Base-by-base conservation (phyloP, 2,797 vertebrate genomes). In the Sebastes goodei region DNA sequence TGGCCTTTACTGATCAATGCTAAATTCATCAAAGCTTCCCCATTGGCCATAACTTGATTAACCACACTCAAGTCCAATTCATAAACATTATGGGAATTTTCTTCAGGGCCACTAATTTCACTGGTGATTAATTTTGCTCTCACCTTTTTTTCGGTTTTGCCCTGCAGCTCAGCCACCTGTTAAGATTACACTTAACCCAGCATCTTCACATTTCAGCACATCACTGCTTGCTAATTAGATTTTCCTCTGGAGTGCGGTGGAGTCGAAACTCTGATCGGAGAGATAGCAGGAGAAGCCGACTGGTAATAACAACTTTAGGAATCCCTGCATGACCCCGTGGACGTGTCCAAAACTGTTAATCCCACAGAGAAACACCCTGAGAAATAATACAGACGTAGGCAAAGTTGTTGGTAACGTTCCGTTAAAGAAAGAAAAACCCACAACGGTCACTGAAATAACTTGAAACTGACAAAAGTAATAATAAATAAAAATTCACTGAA, bases 141-240 rank as follows among this genome's bases (percentile, higher is more conserved):
- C 76, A 81, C 66, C 72, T 86, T 83, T 20, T 83, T 49, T 49
- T 53, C 52, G 35, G 56, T 77, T 86, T 80, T 71, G 67, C 74
- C 80, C 85, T 10, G 71, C 61, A 84, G 91, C 88, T 83, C 67
- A 81, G 68, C 53, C 80, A 88, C 86, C 84, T 86, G 77, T 90
- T 86, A 74, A 82, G 81, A 88, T 87, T 76, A 62, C 71, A 73
- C 76, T 79, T 71, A 77, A 72, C 84, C 63, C 71, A 38, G 23
- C 83, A 70, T 78, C 71, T 86, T 81, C 85, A 56, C 60, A 74
- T 89, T 87, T 84, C 76, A 86, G 81, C 87, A 81, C 87, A 86
- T 87, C 85, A 64, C 76, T 80, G 85, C 79, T 62, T 79, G 53
- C 85, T 90, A 86, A 89, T 93, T 89, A 90, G 25, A 90, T 90